A percentile compares a stretch with the other conserved stretches of the same genome.
phyloP scores from a whole-genome alignment of 2,113 vertebrate species.

The Corydoras maculifer region DNA sequence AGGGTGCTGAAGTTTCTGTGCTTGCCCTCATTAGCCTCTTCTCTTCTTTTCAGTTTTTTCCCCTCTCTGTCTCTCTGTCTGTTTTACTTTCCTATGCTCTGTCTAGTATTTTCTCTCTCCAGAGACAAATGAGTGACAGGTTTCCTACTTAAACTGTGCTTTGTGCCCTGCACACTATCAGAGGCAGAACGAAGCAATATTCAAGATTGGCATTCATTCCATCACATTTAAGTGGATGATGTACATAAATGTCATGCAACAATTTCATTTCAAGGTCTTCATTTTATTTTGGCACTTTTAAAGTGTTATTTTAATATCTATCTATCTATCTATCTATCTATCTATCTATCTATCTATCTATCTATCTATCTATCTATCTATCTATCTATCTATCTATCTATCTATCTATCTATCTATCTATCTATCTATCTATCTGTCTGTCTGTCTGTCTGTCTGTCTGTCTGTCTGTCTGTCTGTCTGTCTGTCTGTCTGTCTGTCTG shows the following conservation, averaged over 20 bases:
- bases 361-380: no score
- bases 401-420: no score
- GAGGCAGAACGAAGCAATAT: conserved; percentile 40
- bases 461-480: no score
- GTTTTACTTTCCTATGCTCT: conserved; percentile 45
- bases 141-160: conserved; percentile 56
- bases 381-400: no score
- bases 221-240: conserved; percentile 50
- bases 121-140: conserved; percentile 63
- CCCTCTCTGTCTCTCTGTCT: conserved; percentile 44
- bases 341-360: no score
- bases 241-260: conserved; percentile 60
- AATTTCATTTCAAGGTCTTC: conserved; percentile 56
- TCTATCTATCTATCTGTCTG: no score
- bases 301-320: conserved; percentile 13
- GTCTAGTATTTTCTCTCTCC: conserved; percentile 56
- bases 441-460: no score
- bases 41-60: conserved; percentile 16
- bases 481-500: no score
- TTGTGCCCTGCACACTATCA: conserved; percentile 50
- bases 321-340: no score
- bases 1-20: conserved; percentile 47
- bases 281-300: conserved; percentile 57
- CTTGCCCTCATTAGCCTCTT: conserved; percentile 58
- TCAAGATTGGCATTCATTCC: conserved; percentile 55